Base-by-base conservation (phyloP, 1,140 invertebrate genomes). In the Drosophila mojavensis region DNA sequence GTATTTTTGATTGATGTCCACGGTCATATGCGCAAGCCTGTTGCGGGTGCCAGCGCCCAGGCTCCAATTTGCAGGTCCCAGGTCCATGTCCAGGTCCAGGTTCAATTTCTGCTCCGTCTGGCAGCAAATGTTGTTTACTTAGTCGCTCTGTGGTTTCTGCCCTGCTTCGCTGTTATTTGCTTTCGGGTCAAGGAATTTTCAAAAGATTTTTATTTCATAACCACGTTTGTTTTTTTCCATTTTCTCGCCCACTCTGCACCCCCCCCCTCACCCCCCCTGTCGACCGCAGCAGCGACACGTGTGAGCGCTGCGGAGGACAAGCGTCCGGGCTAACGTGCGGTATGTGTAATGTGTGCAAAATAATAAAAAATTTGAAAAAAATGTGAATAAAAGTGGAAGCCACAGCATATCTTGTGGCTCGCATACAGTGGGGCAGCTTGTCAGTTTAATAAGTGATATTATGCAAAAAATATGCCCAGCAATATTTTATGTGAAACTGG, bases 1-100 rank as follows among this genome's bases (percentile, higher is more conserved):
- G 65, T 65, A 55, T 88, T 86, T 75, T 83, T 86, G 84, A 88
- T 88, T 88, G 83, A 88, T 88, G 79, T 89, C 76, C 84, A 83
- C 68, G 75, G 24, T 43, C 75, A 64, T 67, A 54, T 69, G 51
- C 39, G 43, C 63, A 60, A 59, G 68, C 58, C 64, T 48, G 64
- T 61, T 56, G 51, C 53, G 36, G 33, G 13, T 43, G 41, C 13
- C 43, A 11, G 10, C 10, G 9, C 5, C 10, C 9, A 10, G 33
- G 36, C n/a, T 17, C 30, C 28, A 17, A 33, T 43, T 48, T 48
- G 11, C 30, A 41, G 47, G 30, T 33, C 4, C 43, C n/a, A 47
- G 43, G n/a, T 15, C 20, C 13, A 17, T 9, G 28, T 5, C 26
- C 56, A 10, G 50, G 30, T 48, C 24, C 28, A 47, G 39, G 11